Base-by-base conservation (phyloP, 2,888 invertebrate species). In the Drosophila fungiperda region DNA sequence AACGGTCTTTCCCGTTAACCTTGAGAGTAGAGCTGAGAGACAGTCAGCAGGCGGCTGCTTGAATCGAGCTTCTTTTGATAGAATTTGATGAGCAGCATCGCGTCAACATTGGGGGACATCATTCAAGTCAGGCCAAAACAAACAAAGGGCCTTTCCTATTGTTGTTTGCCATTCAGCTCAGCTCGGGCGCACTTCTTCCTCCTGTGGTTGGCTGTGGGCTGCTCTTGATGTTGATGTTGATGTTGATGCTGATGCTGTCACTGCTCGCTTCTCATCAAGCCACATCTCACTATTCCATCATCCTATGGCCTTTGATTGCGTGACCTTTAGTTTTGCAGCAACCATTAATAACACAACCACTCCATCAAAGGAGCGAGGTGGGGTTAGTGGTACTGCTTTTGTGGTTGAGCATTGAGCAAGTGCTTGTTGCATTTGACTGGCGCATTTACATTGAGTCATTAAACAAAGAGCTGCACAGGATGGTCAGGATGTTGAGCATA, bases 391-490 rank as follows among this genome's bases (percentile, higher is more conserved):
- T 40, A n/a, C n/a, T 4, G 40, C 17, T 32, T 20, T 48, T 9
- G 23, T 36, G n/a, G 42, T 20, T 40, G 65, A 54, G 52, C 42
- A 35, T 52, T 55, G 52, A 20, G 32, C 61, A 75, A 71, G 72
- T 72, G 81, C 81, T 78, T 78, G 81, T 80, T 78, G 82, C 82
- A 78, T 78, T 78, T 68, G 72, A 63, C 71, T 26, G 53, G 60
- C 35, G 64, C 60, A 76, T 42, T 76, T 76, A 63, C 49, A 62
- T 63, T 49, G 52, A 54, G 61, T 52, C 36, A 53, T 45, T 23
- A 26, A 59, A 53, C 17, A 9, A 20, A 29, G 32, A 35, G 17
- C n/a, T 36, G 48, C 26, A 32, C 15, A 32, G 29, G 26, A 23
- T 26, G 35, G 32, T 6, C n/a, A 26, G 26, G 40, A 61, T 67